Conservation (phyloP, 2,113 vertebrate genomes). For the Gnathonemus echidnorhynchus region DNA sequence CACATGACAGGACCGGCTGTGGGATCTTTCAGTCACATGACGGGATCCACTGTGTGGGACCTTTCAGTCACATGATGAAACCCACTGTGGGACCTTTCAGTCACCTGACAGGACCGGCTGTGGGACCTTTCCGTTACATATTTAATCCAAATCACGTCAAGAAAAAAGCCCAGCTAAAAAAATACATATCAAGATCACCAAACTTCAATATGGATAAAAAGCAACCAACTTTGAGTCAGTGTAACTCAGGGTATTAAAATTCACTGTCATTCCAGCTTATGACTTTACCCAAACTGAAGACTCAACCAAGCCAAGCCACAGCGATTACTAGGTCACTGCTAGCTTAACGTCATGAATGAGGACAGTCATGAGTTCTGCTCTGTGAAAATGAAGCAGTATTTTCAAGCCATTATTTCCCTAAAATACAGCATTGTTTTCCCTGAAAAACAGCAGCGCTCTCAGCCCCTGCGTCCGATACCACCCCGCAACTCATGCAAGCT, state of each 20-base stretch:
- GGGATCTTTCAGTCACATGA: not conserved
- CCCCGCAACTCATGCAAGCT: not conserved
- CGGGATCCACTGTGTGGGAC: too few relatives aligned
- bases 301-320: not conserved
- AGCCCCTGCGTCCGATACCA: not conserved
- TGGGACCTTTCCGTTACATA: not conserved
- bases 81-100: too few relatives aligned
- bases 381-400: not conserved
- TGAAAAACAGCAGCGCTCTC: not conserved
- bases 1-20: not conserved
- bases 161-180: not conserved
- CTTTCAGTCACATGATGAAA: not conserved
- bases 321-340: not conserved
- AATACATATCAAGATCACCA: not conserved
- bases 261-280: constrained; percentile 5
- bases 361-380: not conserved
- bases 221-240: not conserved
- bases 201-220: not conserved
- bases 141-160: not conserved
- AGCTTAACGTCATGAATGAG: not conserved
- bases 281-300: not conserved
- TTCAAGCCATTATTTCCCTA: not conserved
- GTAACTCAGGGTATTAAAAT: not conserved
- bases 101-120: too few relatives aligned
- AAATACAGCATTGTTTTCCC: not conserved